Evolutionary conservation across 2,113 vertebrate genomes (phyloP).

Genomic region (Barbus barbus): DNA sequence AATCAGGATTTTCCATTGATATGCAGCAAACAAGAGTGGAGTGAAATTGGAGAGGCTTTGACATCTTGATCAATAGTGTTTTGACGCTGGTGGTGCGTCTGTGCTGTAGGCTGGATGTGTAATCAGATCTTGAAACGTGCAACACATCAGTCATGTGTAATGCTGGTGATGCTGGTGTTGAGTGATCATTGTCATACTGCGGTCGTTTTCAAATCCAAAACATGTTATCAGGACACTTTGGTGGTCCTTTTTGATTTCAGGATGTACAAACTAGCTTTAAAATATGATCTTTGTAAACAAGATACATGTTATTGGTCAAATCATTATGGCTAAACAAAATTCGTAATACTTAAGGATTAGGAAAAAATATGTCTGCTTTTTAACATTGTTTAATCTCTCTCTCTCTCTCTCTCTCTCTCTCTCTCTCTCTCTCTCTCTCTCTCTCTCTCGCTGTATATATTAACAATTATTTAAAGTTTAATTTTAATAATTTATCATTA

Average conservation of each 20-base stretch:
- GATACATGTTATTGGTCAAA: not conserved
- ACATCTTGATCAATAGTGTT: conserved; percentile 21
- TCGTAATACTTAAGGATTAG: not conserved
- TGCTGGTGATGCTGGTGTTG: conserved; percentile 2
- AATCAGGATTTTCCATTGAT: not conserved
- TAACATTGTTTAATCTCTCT: not conserved
- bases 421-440: too few species aligned
- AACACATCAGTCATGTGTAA: not conserved
- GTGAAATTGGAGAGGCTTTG: not conserved
- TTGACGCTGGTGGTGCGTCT: not conserved
- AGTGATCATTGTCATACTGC: too few species aligned
- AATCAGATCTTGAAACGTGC: conserved; percentile 14
- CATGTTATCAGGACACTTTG: not conserved
- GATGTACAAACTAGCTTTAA: not conserved
- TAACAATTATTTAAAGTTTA: too few species aligned
- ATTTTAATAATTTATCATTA: not conserved
- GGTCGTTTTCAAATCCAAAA: not conserved
- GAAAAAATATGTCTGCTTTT: not conserved
- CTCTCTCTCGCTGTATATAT: too few species aligned
- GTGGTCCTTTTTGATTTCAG: not conserved
- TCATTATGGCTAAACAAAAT: not conserved
- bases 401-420: too few species aligned
- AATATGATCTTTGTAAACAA: not conserved
- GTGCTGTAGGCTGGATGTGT: conserved; percentile 18
- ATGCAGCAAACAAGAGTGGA: not conserved